phyloP scores from a whole-genome alignment of 2,113 vertebrate species.

The Oncorhynchus masou region DNA sequence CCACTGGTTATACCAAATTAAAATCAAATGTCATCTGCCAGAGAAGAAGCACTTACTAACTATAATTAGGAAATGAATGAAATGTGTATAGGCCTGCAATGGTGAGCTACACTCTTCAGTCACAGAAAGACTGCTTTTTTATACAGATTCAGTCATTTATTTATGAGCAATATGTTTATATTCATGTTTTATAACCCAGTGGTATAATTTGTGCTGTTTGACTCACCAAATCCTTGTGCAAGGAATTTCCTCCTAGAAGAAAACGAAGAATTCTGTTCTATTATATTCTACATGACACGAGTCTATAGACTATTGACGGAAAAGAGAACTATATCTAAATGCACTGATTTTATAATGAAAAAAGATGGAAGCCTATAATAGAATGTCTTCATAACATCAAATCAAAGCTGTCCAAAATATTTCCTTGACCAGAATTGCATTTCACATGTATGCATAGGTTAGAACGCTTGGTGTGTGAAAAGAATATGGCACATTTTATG shows the following conservation, averaged over 20 bases:
- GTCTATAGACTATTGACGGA: neutral
- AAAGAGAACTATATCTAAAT: neutral
- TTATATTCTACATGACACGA: neutral
- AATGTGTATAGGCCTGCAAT: neutral
- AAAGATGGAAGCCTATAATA: neutral
- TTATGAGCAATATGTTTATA: neutral
- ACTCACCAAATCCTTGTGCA: too few relatives aligned
- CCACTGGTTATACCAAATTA: neutral
- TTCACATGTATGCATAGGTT: neutral
- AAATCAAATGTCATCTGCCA: constrained; percentile 16
- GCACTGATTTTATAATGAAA: neutral
- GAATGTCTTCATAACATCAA: neutral
- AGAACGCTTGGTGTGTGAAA: neutral
- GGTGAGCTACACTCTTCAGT: neutral
- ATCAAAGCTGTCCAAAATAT: neutral
- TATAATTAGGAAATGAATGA: neutral
- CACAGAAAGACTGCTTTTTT: neutral
- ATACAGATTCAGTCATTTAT: neutral
- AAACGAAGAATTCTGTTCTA: neutral
- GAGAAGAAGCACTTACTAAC: neutral
- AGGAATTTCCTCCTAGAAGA: too few relatives aligned
- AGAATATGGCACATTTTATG: neutral
- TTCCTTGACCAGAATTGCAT: neutral
- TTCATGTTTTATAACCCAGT: neutral
- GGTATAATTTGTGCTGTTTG: too few relatives aligned